Base-by-base conservation (phyloP, 1,140 invertebrate species). In the Drosophila parabipectinata region DNA sequence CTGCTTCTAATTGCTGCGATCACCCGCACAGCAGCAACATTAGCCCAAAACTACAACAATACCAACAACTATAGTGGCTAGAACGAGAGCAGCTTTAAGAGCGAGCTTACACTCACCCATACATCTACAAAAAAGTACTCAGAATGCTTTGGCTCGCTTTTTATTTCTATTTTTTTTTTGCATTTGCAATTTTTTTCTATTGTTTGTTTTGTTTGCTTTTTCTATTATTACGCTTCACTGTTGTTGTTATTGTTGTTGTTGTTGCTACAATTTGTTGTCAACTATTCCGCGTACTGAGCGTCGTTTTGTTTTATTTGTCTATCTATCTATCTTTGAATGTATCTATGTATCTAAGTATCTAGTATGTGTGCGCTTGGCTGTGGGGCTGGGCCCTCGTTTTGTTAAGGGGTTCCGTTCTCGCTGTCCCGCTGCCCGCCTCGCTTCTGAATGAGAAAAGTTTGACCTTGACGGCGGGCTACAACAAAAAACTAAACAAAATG, bases 381-480 rank as follows among this genome's bases (percentile, higher is more conserved):
- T 58, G 72, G 59, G 66, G 69, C 73, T 81, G 78, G 58, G 79
- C 67, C 61, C 79, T 62, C 61, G 54, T 41, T 53, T 47, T 71
- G 53, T 59, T 45, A 80, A 69, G 81, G 81, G 82, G 82, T 82
- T 85, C 75, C 57, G 77, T 77, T 74, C 60, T 69, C 64, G 67
- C 54, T 50, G 71, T 60, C 58, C 57, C 64, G 67, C 54, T 50
- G 71, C 71, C 58, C 61, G 47, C 37, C 21, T 21, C 45, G 74
- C 60, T 55, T 60, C 64, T 80, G 67, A 72, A 87, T 87, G 83
- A 88, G 82, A 87, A 87, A 88, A 87, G 83, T 88, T 88, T 87
- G 83, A 87, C 83, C 83, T 87, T 87, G 83, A 88, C 51, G 28
- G 62, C 63, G 64, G 63, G 51, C 59, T 66, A 54, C 52, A 76